Percentiles rank a stretch among this genome's conserved stretches.
These are phyloP conservation scores for Protodeltote pygarga DNA, from an alignment of 2,888 invertebrate genomes.

Conservation along the genomic window DNA sequence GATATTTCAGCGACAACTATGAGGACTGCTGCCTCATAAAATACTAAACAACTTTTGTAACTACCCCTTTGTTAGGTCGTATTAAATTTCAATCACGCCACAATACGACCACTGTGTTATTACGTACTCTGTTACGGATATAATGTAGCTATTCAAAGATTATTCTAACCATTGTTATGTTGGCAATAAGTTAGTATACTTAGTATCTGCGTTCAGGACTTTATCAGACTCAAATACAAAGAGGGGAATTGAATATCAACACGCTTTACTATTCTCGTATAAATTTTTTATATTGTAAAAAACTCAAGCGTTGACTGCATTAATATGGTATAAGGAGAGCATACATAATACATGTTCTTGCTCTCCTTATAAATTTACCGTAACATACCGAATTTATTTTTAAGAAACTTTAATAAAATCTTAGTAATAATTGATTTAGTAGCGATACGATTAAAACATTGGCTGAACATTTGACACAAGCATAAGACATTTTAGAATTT, in stretches of 20 bases:
- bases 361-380: too few relatives aligned
- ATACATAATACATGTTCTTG: too few relatives aligned
- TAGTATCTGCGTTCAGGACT: conserved; percentile 37
- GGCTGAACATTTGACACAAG: too few relatives aligned
- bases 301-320: neutral
- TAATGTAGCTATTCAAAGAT: conserved; percentile 43
- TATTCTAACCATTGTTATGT: conserved; percentile 45
- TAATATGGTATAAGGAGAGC: too few relatives aligned
- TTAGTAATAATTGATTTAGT: too few relatives aligned
- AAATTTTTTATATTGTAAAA: conserved; percentile 34
- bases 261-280: conserved; percentile 31
- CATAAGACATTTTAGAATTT: too few relatives aligned
- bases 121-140: conserved; percentile 41
- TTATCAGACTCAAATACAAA: conserved; percentile 37
- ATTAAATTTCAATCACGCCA: conserved; percentile 66
- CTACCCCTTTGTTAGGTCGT: conserved; percentile 55
- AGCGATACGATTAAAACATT: too few relatives aligned
- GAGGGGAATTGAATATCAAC: conserved; percentile 44
- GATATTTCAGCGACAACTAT: conserved; percentile 63
- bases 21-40: conserved; percentile 65
- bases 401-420: too few relatives aligned
- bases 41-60: conserved; percentile 68
- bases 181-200: conserved; percentile 45
- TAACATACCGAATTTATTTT: too few relatives aligned
- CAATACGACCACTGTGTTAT: conserved; percentile 52